Evolutionary conservation across 1,140 invertebrate genomes (phyloP), one percentile per base, ranked within the genome.

Genomic region (Polyergus mexicanus): DNA sequence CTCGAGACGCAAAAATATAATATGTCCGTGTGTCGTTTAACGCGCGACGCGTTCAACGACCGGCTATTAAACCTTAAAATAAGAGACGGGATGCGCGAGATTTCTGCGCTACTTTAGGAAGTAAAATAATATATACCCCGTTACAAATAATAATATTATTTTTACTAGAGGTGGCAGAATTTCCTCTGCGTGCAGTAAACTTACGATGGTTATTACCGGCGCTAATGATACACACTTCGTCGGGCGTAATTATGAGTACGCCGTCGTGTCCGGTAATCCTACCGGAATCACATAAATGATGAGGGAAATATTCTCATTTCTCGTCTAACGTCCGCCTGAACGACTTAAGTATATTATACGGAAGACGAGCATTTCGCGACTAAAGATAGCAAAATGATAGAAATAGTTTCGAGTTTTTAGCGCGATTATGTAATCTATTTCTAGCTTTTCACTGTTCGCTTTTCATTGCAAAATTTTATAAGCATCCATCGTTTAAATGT

Each of bases 1-100:
- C 58, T 56, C 60, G 51, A 60, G 72, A 47, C 32, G 69, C 41
- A 58, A 71, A 65, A 85, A 75, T 60, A 54, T 76, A 89, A 87
- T 90, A 81, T 75, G 11, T 47, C 62, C 35, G 56, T 38, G 54
- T 35, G 74, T 76, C 72, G 72, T 89, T 89, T 86, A 86, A 56
- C 78, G 58, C 65, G 41, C 32, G 71, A 72, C 84, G 44, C 84
- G 44, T 66, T 8, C 88, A 86, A 89, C 66, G 78, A 89, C 72
- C n/a, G 41, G 41, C 41, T 10, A 25, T 72, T 89, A 89, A 89
- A 89, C 65, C 78, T 51, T 51, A 47, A 88, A 72, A 71, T 74
- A 88, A 60, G n/a, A 10, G 38, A 44, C 32, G 35, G 41, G 58
- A 83, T 84, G 25, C 65, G 51, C 38, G 76, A 86, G 83, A 88